Conservation (phyloP, 2,888 invertebrate species). For the Morinoia aosen region DNA sequence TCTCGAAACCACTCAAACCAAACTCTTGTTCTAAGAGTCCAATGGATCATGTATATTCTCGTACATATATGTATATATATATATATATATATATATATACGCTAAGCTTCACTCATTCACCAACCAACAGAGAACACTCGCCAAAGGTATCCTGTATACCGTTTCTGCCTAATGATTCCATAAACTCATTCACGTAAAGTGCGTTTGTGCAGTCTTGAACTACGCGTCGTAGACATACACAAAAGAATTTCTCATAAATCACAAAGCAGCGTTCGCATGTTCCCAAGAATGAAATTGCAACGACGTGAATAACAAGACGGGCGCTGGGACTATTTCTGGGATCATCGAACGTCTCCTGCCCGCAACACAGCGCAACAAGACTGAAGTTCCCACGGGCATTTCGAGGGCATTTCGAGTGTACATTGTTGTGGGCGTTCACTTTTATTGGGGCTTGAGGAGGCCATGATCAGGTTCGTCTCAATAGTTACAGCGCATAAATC, state of each 20-base stretch:
- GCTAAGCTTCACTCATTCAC: neutral
- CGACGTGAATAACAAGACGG: neutral
- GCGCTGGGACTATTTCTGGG: neutral
- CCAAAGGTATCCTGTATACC: neutral
- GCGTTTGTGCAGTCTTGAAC: neutral
- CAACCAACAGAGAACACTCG: neutral
- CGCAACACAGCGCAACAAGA: neutral
- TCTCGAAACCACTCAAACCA: too few relatives aligned
- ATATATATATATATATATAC: too few relatives aligned
- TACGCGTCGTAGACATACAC: neutral
- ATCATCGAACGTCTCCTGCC: neutral
- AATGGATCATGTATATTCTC: too few relatives aligned
- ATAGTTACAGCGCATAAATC: conserved; percentile 47
- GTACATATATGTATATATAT: too few relatives aligned
- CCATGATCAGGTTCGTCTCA: conserved; percentile 41
- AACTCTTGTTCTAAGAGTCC: too few relatives aligned
- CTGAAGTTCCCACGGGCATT: neutral
- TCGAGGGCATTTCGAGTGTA: neutral
- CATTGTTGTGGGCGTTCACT: conserved; percentile 1
- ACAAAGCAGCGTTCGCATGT: neutral
- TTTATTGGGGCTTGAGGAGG: conserved; percentile 27
- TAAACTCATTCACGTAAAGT: neutral
- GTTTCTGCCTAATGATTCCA: neutral
- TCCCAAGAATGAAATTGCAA: neutral
- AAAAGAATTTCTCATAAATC: neutral